Percentiles rank a stretch among this genome's conserved stretches.
These are phyloP conservation scores for Xestia c-nigrum DNA, from an alignment of 2,888 invertebrate genomes.

Conservation along the genomic window DNA sequence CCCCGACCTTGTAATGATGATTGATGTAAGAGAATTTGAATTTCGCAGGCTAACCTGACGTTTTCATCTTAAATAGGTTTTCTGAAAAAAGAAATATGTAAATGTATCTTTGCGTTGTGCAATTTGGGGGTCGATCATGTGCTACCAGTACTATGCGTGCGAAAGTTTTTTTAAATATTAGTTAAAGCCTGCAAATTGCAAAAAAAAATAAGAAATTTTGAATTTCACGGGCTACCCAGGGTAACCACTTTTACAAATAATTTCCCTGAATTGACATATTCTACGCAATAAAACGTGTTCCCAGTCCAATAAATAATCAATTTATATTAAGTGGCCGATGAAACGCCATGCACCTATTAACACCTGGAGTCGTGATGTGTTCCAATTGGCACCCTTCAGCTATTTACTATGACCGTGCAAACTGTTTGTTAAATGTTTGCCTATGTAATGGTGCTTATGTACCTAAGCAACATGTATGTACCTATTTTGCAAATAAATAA, in stretches of 20 bases:
- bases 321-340: conserved; percentile 39
- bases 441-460: conserved; percentile 45
- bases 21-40: too few relatives aligned
- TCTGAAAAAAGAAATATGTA: background rate
- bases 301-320: conserved; percentile 5
- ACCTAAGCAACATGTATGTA: conserved; percentile 20
- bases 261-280: background rate
- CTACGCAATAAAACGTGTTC: conserved; percentile 2
- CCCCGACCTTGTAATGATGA: too few relatives aligned
- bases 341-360: conserved; percentile 75
- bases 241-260: background rate
- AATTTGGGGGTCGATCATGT: background rate
- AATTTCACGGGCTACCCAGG: background rate
- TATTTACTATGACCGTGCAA: conserved; percentile 36
- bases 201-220: background rate
- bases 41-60: too few relatives aligned
- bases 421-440: conserved; percentile 52
- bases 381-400: conserved; percentile 78
- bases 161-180: background rate
- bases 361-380: conserved; percentile 82
- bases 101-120: background rate
- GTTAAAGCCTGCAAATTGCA: background rate
- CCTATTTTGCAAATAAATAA: conserved; percentile 35
- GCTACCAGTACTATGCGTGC: background rate
- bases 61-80: background rate